Evolutionary conservation across 1,140 invertebrate genomes (phyloP), one percentile per base, ranked within the genome.

Genomic region (Drosophila nasuta): DNA sequence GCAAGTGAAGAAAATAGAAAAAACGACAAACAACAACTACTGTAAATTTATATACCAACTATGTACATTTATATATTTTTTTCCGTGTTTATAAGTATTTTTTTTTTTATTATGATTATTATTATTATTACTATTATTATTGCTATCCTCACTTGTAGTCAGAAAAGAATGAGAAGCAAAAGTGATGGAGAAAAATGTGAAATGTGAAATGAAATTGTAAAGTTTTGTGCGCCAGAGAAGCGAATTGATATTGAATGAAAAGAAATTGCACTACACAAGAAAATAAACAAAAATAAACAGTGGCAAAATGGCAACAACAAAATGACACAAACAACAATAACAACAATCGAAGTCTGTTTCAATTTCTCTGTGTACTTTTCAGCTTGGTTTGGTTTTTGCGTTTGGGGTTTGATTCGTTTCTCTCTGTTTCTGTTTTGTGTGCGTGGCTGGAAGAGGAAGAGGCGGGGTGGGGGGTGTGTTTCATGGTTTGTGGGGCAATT

Each of bases 241-340:
- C 66, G 45, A 63, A 75, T 70, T 75, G 67, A 76, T 72, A 76
- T 54, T 76, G 62, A 65, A 72, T 76, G 69, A 72, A 72, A 72
- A 67, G 62, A 73, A 66, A 67, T 66, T 73, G 69, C 57, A 60
- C 58, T 52, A 75, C 51, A 64, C 45, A 75, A 59, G 28, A 75
- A 72, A 58, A 64, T 45, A 63, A 54, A 52, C 46, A 35, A 52
- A 71, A 60, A 77, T 65, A 67, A 65, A 79, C 63, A 73, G 41
- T 59, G 45, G 67, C 57, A 70, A 25, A 56, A 64, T 72, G 52
- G 51, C 58, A 70, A 57, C 15, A 67, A 51, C 35, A 38, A 38
- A 70, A 66, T 25, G 20, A 58, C 5, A 58, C 5, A 30, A 46
- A 59, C 10, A 4, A 59, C 6, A 30, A 46, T 48, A 8, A 15